A percentile compares a stretch with the other conserved stretches of the same genome.
phyloP scores from a whole-genome alignment of 2,888 invertebrate genomes.

The Brachyopa scutellaris region DNA sequence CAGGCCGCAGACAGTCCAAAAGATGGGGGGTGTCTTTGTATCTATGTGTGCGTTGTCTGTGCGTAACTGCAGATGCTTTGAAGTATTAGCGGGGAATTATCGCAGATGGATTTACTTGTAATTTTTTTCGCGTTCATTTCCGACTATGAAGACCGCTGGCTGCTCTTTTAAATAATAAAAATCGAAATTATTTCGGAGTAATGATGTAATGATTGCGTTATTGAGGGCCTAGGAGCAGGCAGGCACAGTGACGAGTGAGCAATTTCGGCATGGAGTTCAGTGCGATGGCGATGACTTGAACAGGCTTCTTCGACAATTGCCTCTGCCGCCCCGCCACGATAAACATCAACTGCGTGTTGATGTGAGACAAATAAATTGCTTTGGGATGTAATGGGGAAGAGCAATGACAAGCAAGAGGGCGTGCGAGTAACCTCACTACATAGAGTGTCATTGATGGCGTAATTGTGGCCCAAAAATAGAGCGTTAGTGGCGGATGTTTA shows the following conservation, averaged over 20 bases:
- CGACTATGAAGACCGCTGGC: constrained; percentile 6
- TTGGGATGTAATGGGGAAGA: constrained; percentile 47
- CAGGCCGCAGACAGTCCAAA: too few relatives aligned
- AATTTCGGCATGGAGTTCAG: too few relatives aligned
- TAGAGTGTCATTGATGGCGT: constrained; percentile 40
- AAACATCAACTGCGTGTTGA: constrained; percentile 57
- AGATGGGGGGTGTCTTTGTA: too few relatives aligned
- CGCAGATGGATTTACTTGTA: too few relatives aligned
- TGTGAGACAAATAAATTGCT: constrained; percentile 53
- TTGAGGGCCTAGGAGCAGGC: background rate
- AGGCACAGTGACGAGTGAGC: too few relatives aligned
- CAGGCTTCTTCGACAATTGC: constrained; percentile 37
- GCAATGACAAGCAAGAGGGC: constrained; percentile 44
- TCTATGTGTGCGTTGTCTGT: too few relatives aligned
- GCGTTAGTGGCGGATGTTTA: constrained; percentile 38
- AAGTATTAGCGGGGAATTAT: too few relatives aligned
- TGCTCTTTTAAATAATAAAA: constrained; percentile 34
- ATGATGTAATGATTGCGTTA: constrained; percentile 51
- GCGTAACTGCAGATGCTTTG: too few relatives aligned
- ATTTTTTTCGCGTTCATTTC: background rate
- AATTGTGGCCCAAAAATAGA: constrained; percentile 41
- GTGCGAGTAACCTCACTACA: too few relatives aligned
- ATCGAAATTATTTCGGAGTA: constrained; percentile 59
- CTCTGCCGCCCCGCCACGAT: constrained; percentile 19
- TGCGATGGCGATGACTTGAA: constrained; percentile 13